Percentiles rank a stretch among this genome's conserved stretches.
Evolutionary conservation across 1,140 invertebrate genomes (phyloP).

Genomic region (Globodera rostochiensis): DNA sequence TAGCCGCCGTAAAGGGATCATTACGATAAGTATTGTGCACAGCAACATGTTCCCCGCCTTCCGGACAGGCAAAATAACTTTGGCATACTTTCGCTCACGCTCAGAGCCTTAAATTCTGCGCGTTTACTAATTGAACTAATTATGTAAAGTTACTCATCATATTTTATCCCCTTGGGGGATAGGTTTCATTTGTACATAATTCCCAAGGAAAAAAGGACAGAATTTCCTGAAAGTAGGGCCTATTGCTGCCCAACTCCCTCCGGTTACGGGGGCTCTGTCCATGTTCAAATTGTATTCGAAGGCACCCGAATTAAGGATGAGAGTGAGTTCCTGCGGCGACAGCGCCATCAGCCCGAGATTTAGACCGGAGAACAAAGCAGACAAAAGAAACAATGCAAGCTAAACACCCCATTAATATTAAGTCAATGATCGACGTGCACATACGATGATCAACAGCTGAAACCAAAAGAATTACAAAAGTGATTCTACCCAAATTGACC

Average conservation of each 20-base stretch:
- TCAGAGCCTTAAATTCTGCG: slow-evolving; percentile 50
- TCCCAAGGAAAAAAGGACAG: background rate
- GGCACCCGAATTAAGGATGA: slow-evolving; percentile 59
- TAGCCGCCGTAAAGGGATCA: slow-evolving; percentile 38
- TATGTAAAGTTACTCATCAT: too few relatives aligned
- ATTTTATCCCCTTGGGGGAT: background rate
- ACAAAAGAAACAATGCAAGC: slow-evolving; percentile 76
- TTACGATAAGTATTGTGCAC: slow-evolving; percentile 67
- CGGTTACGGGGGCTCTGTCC: too few relatives aligned
- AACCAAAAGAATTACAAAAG: background rate
- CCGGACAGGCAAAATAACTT: slow-evolving; percentile 56
- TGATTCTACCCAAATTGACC: slow-evolving; percentile 10
- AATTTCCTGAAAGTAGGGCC: too few relatives aligned
- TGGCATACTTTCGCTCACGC: slow-evolving; percentile 53
- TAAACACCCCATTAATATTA: background rate
- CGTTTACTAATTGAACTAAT: too few relatives aligned
- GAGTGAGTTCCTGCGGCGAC: slow-evolving; percentile 58
- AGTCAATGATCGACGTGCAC: slow-evolving; percentile 41
- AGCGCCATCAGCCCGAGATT: slow-evolving; percentile 95
- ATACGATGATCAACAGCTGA: slow-evolving; percentile 75
- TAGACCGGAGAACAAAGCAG: slow-evolving; percentile 88
- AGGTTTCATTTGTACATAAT: background rate
- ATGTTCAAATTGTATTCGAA: too few relatives aligned
- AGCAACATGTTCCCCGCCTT: slow-evolving; percentile 54
- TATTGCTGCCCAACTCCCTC: too few relatives aligned